A percentile compares a stretch with the other conserved stretches of the same genome.
Evolutionary conservation across 2,888 invertebrate genomes (phyloP).

Genomic region (Enoplolaimus lenunculus): DNA sequence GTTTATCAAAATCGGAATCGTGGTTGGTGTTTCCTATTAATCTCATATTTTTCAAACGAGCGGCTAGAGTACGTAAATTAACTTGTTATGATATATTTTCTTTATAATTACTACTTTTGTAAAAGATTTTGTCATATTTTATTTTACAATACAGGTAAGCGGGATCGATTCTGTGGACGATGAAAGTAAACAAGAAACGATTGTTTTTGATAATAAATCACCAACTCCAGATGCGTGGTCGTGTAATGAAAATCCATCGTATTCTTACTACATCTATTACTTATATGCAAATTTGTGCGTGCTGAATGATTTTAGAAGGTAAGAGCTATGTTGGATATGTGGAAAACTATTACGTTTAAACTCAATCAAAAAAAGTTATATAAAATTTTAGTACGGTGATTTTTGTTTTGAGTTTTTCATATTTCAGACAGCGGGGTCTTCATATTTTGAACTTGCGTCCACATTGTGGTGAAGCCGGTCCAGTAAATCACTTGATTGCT

Average conservation of each 20-base stretch:
- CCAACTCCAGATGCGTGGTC: conserved; percentile 69
- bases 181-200: conserved; percentile 95
- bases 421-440: conserved; percentile 63
- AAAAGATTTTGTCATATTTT: too few species aligned
- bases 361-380: too few species aligned
- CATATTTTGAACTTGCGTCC: conserved; percentile 87
- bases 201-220: conserved; percentile 57
- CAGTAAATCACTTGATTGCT: conserved; percentile 89
- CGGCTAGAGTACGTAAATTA: too few species aligned
- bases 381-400: too few species aligned
- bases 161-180: conserved; percentile 99
- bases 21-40: too few species aligned
- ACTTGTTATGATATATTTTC: too few species aligned
- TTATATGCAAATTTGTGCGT: conserved; percentile 93
- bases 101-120: too few species aligned
- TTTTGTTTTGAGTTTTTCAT: too few species aligned
- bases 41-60: too few species aligned
- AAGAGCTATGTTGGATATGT: too few species aligned
- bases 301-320: conserved; percentile 81
- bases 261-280: conserved; percentile 93
- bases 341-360: too few species aligned
- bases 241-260: conserved; percentile 85
- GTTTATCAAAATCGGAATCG: too few species aligned
- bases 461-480: conserved; percentile 96
- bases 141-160: conserved; percentile 66